These are phyloP conservation scores for Diprion similis DNA, from an alignment of 1,140 invertebrate genomes.

Conservation along the genomic window DNA sequence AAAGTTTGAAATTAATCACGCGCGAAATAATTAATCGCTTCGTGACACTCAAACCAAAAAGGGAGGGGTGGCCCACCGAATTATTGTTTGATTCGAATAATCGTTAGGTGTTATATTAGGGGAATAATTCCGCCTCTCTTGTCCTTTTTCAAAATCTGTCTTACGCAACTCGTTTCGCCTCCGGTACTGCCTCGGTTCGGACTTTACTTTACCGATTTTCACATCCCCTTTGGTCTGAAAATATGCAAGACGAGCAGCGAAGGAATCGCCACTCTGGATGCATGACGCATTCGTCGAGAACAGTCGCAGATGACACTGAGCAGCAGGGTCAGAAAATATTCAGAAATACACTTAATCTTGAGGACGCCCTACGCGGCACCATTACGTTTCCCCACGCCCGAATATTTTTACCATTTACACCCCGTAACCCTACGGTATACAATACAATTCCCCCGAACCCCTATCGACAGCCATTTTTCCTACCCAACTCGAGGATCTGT, in stretches of 20 bases:
- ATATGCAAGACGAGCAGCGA: not conserved
- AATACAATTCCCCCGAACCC: not conserved
- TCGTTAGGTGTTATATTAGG: not conserved
- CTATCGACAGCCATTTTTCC: not conserved
- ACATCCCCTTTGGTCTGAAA: too few species aligned
- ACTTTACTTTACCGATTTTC: too few species aligned
- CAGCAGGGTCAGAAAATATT: not conserved
- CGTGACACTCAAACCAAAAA: not conserved
- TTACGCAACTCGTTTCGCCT: too few species aligned
- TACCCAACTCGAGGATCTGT: not conserved
- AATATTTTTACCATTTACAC: slow-evolving; percentile 5
- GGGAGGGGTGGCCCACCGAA: too few species aligned
- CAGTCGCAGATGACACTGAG: not conserved
- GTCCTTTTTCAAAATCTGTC: too few species aligned
- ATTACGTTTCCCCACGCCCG: not conserved
- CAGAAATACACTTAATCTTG: slow-evolving; percentile 6
- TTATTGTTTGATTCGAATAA: not conserved
- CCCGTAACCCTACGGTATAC: not conserved
- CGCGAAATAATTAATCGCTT: not conserved
- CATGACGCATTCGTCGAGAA: not conserved
- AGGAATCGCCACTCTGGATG: too few species aligned
- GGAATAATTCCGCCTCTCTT: not conserved
- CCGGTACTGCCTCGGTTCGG: too few species aligned
- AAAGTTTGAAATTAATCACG: slow-evolving; percentile 5
- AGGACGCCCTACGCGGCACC: not conserved